Evolutionary conservation across 2,113 vertebrate species (phyloP).

Genomic region (Salvelinus alpinus): DNA sequence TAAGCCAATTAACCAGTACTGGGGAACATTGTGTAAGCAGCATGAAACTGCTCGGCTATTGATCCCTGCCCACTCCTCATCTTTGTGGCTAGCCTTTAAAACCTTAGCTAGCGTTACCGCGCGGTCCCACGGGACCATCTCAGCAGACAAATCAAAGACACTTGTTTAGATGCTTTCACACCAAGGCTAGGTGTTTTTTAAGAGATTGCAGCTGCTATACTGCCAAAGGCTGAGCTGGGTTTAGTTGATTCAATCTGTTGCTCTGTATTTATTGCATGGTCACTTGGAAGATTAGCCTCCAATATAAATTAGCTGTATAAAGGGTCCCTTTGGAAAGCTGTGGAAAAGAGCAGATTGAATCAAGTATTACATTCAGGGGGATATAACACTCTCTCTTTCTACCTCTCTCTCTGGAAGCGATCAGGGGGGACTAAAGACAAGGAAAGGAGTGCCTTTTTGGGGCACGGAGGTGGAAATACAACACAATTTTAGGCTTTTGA

Average conservation of each 20-base stretch:
- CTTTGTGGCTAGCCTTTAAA: conserved; percentile 12
- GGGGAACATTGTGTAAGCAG: conserved; percentile 28
- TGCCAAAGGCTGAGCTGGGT: no score
- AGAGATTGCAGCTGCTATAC: background rate
- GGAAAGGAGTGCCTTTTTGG: no score
- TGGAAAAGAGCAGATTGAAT: no score
- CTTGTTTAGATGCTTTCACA: conserved; percentile 17
- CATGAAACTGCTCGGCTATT: conserved; percentile 23
- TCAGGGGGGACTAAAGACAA: no score
- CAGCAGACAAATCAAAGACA: conserved; percentile 26
- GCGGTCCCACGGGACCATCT: conserved; percentile 22
- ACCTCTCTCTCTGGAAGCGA: conserved; percentile 7
- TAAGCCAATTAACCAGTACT: conserved; percentile 57
- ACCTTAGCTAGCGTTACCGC: background rate
- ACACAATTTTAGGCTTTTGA: no score
- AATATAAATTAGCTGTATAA: conserved; percentile 15
- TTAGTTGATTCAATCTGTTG: background rate
- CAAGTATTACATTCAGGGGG: no score
- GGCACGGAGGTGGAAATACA: no score
- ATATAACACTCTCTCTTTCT: no score
- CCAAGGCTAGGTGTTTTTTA: background rate
- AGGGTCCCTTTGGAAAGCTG: conserved; percentile 21
- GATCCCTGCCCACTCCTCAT: conserved; percentile 23
- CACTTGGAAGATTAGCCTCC: no score
- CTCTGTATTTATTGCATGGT: no score